These are phyloP conservation scores for Hemibagrus wyckioides DNA, from an alignment of 2,113 vertebrate genomes.

Conservation along the genomic window DNA sequence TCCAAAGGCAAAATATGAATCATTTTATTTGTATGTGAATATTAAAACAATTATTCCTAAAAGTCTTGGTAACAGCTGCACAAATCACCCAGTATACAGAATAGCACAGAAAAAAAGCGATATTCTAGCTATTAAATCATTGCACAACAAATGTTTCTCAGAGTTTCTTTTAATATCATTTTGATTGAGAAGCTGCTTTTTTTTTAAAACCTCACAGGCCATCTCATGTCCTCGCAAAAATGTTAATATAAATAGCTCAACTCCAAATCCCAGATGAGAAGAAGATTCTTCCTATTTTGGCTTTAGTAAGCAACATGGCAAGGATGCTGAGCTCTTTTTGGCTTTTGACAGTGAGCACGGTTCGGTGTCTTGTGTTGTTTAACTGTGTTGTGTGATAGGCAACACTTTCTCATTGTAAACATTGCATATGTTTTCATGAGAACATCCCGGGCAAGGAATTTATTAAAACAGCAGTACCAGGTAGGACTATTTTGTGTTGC, in stretches of 20 bases:
- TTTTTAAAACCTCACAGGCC: conserved; percentile 26
- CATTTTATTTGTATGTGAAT: not conserved
- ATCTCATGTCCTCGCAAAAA: conserved; percentile 39
- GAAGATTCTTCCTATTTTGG: conserved; percentile 55
- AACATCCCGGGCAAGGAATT: not conserved
- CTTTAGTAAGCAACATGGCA: conserved; percentile 28
- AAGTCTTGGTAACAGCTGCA: not conserved
- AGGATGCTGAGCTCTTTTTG: conserved; percentile 12
- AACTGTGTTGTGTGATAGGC: not conserved
- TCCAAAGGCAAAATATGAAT: not conserved
- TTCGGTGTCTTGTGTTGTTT: conserved; percentile 12
- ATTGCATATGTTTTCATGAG: conserved; percentile 21
- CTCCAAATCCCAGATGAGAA: conserved; percentile 49
- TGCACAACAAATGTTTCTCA: conserved; percentile 24
- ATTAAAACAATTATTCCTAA: not conserved
- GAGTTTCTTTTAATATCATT: conserved; percentile 30
- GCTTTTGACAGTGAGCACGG: conserved; percentile 9
- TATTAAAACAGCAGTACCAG: conserved; percentile 4
- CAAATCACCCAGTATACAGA: conserved; percentile 8
- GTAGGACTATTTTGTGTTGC: conserved; percentile 15
- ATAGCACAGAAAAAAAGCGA: not conserved
- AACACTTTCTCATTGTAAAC: not conserved
- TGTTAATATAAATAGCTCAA: conserved; percentile 48
- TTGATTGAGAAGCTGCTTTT: conserved; percentile 37
- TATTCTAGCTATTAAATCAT: not conserved